Evolutionary conservation across 2,113 vertebrate species (phyloP), one percentile per base, ranked within the genome.

Genomic region (Cisticola juncidis): DNA sequence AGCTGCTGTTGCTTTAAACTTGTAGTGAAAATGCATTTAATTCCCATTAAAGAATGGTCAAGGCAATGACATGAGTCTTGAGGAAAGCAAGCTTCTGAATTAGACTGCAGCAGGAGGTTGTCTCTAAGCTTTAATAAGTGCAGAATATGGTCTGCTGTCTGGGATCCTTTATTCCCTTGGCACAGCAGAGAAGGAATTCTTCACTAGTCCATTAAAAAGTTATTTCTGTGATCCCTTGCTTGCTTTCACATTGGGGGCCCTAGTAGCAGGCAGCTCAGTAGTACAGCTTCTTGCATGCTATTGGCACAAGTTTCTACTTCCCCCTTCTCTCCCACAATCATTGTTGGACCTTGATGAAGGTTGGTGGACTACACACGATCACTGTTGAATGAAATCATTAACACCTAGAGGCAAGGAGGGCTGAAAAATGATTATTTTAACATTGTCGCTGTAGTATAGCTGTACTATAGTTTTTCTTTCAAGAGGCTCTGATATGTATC

Each of bases 231-330:
- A 53, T 71, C 33, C n/a, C 18, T 64, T 79, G 51, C 20, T 47
- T 86, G 48, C 38, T 58, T 25, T 64, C 25, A 3, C 5, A 6
- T 3, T 0, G 1, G 36, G 5, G 26, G 4, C 42, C 26, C 23
- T 26, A 23, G 51, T 16, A 58, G 40, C 38, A 68, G 51, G 18
- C 33, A 35, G 25, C 29, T 89, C n/a, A 25, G 40, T n/a, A 23
- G 25, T 71, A 22, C 16, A 69, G 12, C 65, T 69, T 64, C 22
- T 48, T 68, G 18, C 3, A 2, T 62, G 47, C 68, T 60, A 14
- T 56, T 82, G 61, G 36, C 62, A 53, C n/a, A 64, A 42, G 58
- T 28, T 89, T 47, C 61, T 15, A 1, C 36, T 58, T n/a, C 6
- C 50, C 19, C 12, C 11, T 81, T 62, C 56, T 89, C 20, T 77